Evolutionary conservation across 30 jellyfish, hydroid and myxozoan species (phyloP).

Genomic region (Turritopsis dohrnii): DNA sequence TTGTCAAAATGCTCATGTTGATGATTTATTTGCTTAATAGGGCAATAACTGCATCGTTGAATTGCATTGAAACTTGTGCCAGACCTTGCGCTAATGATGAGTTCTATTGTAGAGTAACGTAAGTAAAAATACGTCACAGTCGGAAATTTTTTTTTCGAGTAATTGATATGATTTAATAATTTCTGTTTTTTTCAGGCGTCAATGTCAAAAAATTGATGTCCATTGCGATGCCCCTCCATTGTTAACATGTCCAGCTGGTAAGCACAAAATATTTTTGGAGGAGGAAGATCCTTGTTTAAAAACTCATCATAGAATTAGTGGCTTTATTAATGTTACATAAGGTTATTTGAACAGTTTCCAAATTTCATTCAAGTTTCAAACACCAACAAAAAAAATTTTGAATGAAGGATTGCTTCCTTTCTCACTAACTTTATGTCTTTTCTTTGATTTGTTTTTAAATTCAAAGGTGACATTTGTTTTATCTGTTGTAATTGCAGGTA

Average conservation of each 20-base stretch:
- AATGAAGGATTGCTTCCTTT: too few relatives aligned
- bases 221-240: background rate
- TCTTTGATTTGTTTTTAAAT: background rate
- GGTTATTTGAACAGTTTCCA: too few relatives aligned
- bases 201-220: background rate
- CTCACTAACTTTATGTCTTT: too few relatives aligned
- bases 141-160: too few relatives aligned
- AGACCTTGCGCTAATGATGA: background rate
- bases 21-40: background rate
- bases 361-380: too few relatives aligned
- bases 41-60: background rate
- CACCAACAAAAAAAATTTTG: too few relatives aligned
- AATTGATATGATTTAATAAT: background rate
- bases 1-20: background rate
- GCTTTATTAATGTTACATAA: too few relatives aligned
- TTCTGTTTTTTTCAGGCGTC: background rate
- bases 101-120: background rate
- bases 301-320: too few relatives aligned
- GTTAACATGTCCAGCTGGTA: background rate
- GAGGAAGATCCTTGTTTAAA: too few relatives aligned
- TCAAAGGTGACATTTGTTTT: too few relatives aligned
- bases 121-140: background rate
- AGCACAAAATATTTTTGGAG: background rate
- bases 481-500: background rate
- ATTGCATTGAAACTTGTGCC: background rate